Evolutionary conservation across 2,888 invertebrate species (phyloP).

Genomic region (Tenthredo scrophulariae): DNA sequence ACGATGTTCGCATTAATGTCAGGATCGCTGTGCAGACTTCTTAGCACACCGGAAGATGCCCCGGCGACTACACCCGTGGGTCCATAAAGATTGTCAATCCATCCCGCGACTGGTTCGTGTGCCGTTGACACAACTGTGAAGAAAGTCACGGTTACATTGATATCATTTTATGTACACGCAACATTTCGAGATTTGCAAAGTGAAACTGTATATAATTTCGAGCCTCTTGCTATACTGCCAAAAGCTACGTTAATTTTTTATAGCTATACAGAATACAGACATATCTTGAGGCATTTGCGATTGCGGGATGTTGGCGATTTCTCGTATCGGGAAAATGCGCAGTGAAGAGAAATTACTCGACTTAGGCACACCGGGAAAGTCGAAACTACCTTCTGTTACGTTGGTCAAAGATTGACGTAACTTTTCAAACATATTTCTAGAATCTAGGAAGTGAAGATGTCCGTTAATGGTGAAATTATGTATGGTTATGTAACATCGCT

Average conservation of each 20-base stretch:
- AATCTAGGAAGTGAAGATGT: background rate
- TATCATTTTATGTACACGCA: background rate
- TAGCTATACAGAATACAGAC: background rate
- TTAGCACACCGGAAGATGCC: conserved; percentile 84
- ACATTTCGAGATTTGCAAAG: background rate
- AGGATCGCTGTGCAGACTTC: conserved; percentile 83
- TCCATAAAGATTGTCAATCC: conserved; percentile 90
- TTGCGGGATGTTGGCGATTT: background rate
- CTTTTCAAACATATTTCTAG: background rate
- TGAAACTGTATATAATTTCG: background rate
- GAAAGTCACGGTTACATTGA: background rate
- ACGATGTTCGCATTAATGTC: conserved; percentile 85
- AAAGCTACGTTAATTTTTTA: background rate
- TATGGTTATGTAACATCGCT: background rate
- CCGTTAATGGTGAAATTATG: background rate
- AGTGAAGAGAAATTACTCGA: background rate
- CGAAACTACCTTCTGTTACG: background rate
- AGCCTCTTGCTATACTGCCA: background rate
- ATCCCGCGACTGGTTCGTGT: conserved; percentile 84
- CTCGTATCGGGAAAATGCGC: background rate
- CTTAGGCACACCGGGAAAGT: background rate
- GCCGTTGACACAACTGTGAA: conserved; percentile 82
- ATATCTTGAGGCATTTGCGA: background rate
- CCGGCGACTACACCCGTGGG: conserved; percentile 84
- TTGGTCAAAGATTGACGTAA: background rate